Evolutionary conservation across 2,113 vertebrate genomes (phyloP).

Genomic region (Chaenogobius annularis): DNA sequence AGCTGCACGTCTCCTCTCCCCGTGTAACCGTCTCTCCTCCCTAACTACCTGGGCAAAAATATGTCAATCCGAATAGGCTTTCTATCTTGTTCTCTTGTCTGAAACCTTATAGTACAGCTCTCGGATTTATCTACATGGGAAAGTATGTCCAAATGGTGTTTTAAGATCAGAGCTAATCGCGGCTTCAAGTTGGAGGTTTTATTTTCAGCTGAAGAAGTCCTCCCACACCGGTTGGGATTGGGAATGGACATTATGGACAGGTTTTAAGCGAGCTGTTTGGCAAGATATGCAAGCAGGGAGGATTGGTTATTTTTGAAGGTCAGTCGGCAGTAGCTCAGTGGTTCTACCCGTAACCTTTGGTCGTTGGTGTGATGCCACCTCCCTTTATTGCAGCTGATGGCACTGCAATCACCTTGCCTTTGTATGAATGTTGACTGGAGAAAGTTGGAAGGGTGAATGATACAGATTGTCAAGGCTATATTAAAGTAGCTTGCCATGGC

Average conservation of each 20-base stretch:
- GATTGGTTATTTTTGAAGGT: background rate
- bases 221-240: slow-evolving; percentile 1
- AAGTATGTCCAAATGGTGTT: background rate
- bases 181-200: background rate
- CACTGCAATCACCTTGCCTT: too few relatives aligned
- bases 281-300: background rate
- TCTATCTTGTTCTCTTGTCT: slow-evolving; percentile 9
- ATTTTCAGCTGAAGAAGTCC: background rate
- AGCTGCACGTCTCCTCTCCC: background rate
- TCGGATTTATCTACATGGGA: background rate
- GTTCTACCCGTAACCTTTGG: background rate
- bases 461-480: background rate
- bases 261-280: background rate
- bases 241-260: background rate
- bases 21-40: background rate
- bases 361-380: too few relatives aligned
- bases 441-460: background rate
- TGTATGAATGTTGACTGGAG: background rate
- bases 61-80: slow-evolving; percentile 15
- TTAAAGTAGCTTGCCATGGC: too few relatives aligned
- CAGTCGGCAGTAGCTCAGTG: background rate
- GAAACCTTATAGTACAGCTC: background rate
- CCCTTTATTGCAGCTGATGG: too few relatives aligned
- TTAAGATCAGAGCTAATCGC: background rate
- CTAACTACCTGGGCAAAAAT: slow-evolving; percentile 19